Percentiles rank a stretch among this genome's conserved stretches.
phyloP scores from a whole-genome alignment of 2,888 invertebrate species.

The Watsonalla binaria region DNA sequence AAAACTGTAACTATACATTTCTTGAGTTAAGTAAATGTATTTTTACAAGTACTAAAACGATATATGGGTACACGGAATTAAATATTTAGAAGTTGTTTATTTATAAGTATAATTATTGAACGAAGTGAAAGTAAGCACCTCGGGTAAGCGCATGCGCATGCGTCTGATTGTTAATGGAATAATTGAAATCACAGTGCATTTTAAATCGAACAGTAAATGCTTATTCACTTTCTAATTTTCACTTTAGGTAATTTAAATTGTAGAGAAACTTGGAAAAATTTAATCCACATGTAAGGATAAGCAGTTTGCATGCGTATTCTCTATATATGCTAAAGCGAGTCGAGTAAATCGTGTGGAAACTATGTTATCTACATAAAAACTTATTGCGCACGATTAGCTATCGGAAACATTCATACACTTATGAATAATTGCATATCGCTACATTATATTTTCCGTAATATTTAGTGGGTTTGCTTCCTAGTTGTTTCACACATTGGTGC shows the following conservation, averaged over 20 bases:
- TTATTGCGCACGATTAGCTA: neutral
- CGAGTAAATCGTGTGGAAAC: neutral
- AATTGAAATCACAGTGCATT: conserved; percentile 57
- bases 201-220: conserved; percentile 36
- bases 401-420: neutral
- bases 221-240: conserved; percentile 42
- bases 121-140: conserved; percentile 55
- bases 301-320: neutral
- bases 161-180: conserved; percentile 46
- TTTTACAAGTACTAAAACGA: no score
- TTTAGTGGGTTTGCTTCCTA: no score
- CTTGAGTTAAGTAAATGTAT: no score
- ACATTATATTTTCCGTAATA: neutral
- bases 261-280: neutral
- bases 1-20: no score
- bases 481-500: no score
- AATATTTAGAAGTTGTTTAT: neutral
- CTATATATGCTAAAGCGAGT: neutral
- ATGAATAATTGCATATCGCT: neutral
- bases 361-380: neutral
- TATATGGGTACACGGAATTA: no score
- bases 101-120: conserved; percentile 37
- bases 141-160: conserved; percentile 30
- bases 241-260: conserved; percentile 9
- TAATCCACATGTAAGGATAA: neutral